Conservation (phyloP, 2,797 vertebrate genomes). For the Glyptemys insculpta region DNA sequence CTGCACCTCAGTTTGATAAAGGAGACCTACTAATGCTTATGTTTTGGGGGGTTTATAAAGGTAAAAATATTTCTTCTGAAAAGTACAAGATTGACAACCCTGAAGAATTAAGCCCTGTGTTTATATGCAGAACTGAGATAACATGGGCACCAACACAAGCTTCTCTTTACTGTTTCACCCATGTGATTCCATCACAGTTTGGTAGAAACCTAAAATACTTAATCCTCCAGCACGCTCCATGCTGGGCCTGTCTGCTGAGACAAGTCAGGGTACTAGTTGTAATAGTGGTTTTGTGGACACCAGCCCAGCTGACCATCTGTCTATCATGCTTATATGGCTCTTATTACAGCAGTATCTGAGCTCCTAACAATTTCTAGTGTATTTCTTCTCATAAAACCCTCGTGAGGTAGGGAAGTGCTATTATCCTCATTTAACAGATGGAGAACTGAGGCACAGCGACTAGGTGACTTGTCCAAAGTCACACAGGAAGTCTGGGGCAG, state of each 20-base stretch:
- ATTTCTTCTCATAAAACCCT: not conserved
- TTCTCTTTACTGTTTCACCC: not conserved
- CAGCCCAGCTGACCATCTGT: not conserved
- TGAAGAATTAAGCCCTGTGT: not conserved
- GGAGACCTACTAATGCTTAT: not conserved
- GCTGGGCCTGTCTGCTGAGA: not conserved
- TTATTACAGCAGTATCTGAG: not conserved
- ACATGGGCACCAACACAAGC: accelerated
- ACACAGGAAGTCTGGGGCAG: not conserved
- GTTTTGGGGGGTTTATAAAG: not conserved
- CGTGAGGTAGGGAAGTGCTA: not conserved
- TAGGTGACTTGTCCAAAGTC: not conserved
- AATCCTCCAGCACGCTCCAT: not conserved
- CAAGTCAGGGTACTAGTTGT: not conserved
- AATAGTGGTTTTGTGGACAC: not conserved
- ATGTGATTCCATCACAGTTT: not conserved
- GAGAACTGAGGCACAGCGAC: not conserved
- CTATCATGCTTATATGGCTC: not conserved
- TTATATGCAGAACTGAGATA: not conserved
- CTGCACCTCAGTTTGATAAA: conserved; percentile 14
- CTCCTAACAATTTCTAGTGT: not conserved
- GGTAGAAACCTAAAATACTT: not conserved
- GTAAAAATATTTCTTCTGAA: not conserved
- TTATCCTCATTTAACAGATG: not conserved
- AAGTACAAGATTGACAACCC: not conserved